These are phyloP conservation scores for Rhaphigaster nebulosa DNA, from an alignment of 2,888 invertebrate species.

Conservation along the genomic window DNA sequence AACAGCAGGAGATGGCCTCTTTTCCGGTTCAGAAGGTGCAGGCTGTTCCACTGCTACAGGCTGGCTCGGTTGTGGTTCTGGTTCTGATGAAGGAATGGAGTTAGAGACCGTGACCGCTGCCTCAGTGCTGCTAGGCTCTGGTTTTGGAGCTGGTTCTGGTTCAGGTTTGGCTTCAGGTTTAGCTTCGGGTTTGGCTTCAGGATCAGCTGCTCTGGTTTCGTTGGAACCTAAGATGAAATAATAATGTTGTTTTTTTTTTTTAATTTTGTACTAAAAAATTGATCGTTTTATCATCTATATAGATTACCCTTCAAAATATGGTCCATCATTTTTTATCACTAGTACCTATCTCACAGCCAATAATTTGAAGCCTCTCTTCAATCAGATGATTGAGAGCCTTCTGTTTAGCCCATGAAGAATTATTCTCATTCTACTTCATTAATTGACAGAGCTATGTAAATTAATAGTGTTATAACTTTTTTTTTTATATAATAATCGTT, in stretches of 20 bases:
- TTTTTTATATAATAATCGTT: too few relatives aligned
- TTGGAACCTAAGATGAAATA: slow-evolving; percentile 14
- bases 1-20: slow-evolving; percentile 52
- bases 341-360: too few relatives aligned
- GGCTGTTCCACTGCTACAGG: slow-evolving; percentile 60
- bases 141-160: slow-evolving; percentile 61
- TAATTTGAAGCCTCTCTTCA: too few relatives aligned
- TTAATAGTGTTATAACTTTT: too few relatives aligned
- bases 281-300: too few relatives aligned
- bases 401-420: too few relatives aligned
- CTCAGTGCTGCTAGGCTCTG: slow-evolving; percentile 22
- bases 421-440: too few relatives aligned
- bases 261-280: too few relatives aligned
- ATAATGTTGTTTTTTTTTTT: neutral
- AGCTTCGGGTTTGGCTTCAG: slow-evolving; percentile 52
- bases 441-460: too few relatives aligned
- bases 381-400: too few relatives aligned
- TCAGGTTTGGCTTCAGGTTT: slow-evolving; percentile 61
- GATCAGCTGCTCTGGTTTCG: slow-evolving; percentile 53
- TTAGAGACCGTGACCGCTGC: slow-evolving; percentile 35
- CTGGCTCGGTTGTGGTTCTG: slow-evolving; percentile 42
- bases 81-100: slow-evolving; percentile 42
- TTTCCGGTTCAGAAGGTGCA: slow-evolving; percentile 57
- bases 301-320: too few relatives aligned
- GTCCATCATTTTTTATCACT: too few relatives aligned